phyloP scores from a whole-genome alignment of 2,888 invertebrate species.

The Ectropis crepuscularia region DNA sequence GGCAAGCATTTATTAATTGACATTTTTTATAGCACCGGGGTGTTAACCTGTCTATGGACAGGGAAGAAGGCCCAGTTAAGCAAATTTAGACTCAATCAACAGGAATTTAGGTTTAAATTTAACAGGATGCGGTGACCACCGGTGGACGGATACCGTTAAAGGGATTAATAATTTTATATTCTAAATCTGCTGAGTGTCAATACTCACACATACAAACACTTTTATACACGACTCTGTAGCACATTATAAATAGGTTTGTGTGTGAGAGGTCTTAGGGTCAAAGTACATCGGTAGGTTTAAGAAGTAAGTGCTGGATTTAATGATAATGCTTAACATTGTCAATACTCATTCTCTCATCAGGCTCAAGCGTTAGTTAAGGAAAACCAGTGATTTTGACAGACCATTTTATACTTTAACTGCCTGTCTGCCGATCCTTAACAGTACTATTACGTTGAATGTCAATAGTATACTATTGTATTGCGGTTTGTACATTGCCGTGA shows the following conservation, averaged over 20 bases:
- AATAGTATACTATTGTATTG: too few relatives aligned
- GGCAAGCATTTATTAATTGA: too few relatives aligned
- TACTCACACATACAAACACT: slow-evolving; percentile 22
- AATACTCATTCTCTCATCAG: slow-evolving; percentile 77
- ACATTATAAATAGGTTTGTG: slow-evolving; percentile 26
- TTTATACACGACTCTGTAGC: slow-evolving; percentile 5
- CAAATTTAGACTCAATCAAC: too few relatives aligned
- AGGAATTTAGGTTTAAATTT: too few relatives aligned
- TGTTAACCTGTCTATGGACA: too few relatives aligned
- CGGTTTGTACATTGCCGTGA: too few relatives aligned
- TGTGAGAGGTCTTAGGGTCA: slow-evolving; percentile 40
- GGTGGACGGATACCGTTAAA: too few relatives aligned
- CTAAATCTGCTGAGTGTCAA: slow-evolving; percentile 16
- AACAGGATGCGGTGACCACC: too few relatives aligned
- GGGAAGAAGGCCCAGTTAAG: too few relatives aligned
- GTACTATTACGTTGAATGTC: not conserved
- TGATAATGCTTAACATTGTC: slow-evolving; percentile 73
- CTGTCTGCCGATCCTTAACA: slow-evolving; percentile 58
- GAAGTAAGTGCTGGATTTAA: slow-evolving; percentile 70
- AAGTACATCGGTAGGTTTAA: slow-evolving; percentile 71
- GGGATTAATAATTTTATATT: too few relatives aligned
- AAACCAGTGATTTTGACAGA: slow-evolving; percentile 48
- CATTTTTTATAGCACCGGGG: too few relatives aligned
- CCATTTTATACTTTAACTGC: slow-evolving; percentile 42
- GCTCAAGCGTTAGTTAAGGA: slow-evolving; percentile 63